phyloP scores from a whole-genome alignment of 2,113 vertebrate genomes.

The Rutilus rutilus region DNA sequence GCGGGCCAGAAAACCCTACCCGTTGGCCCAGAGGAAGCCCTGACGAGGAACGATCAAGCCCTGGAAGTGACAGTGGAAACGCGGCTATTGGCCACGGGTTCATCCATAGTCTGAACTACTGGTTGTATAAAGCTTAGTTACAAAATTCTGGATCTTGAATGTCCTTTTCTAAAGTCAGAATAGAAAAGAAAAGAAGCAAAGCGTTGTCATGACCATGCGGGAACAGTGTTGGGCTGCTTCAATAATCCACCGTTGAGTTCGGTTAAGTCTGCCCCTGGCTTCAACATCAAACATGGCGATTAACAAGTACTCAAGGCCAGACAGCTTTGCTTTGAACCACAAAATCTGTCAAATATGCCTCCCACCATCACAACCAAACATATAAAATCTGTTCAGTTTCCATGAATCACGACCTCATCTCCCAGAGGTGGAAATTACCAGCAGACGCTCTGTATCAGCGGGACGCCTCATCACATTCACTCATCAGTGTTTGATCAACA shows the following conservation, averaged over 20 bases:
- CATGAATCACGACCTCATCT: neutral
- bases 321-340: conserved; percentile 28
- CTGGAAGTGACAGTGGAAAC: too few species aligned
- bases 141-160: neutral
- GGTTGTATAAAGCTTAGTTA: neutral
- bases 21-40: too few species aligned
- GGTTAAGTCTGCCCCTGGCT: conserved; percentile 41
- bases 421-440: neutral
- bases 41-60: too few species aligned
- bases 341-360: conserved; percentile 23
- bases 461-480: neutral
- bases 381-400: neutral
- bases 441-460: neutral
- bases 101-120: too few species aligned
- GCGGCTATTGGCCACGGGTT: too few species aligned
- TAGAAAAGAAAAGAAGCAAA: neutral
- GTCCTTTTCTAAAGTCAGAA: neutral
- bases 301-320: conserved; percentile 28
- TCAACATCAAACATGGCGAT: conserved; percentile 38
- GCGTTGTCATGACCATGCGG: neutral
- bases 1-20: too few species aligned
- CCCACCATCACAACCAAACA: conserved; percentile 12
- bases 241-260: conserved; percentile 39
- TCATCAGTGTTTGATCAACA: neutral
- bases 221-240: neutral